Conservation (phyloP, 2,797 vertebrate species). For the Chelonia mydas region DNA sequence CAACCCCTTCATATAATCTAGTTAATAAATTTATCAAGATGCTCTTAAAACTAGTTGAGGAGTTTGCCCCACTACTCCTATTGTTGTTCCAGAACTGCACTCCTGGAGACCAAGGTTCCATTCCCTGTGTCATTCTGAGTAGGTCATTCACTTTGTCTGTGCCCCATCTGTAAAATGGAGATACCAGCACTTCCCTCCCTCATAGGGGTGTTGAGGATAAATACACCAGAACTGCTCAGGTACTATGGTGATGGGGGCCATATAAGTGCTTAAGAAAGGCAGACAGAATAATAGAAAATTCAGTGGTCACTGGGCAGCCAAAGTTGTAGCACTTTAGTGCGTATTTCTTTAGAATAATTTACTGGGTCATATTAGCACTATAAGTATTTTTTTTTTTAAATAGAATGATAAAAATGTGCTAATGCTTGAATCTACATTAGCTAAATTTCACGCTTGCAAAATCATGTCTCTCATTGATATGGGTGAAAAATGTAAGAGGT, state of each 20-base stretch:
- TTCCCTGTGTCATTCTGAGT: background rate
- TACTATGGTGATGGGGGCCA: background rate
- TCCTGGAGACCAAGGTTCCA: background rate
- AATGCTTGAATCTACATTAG: background rate
- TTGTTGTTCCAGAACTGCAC: background rate
- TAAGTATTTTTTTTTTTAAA: background rate
- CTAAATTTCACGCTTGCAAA: background rate
- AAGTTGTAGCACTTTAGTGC: slow-evolving; percentile 23
- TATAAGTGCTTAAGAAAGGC: background rate
- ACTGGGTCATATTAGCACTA: background rate
- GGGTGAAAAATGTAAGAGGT: background rate
- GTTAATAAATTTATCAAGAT: background rate
- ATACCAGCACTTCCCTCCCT: background rate
- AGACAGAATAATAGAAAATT: background rate
- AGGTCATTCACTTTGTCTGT: background rate
- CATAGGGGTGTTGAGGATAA: background rate
- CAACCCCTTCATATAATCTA: background rate
- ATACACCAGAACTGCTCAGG: background rate
- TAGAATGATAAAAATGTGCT: slow-evolving; percentile 11
- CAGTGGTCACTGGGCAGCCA: background rate
- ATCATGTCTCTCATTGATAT: background rate
- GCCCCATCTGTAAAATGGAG: background rate
- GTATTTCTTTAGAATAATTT: slow-evolving; percentile 26
- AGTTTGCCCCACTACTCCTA: background rate
- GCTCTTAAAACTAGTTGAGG: background rate